Percentiles rank a stretch among this genome's conserved stretches.
phyloP scores from a whole-genome alignment of 2,888 invertebrate species.

The Drosophila mettleri region DNA sequence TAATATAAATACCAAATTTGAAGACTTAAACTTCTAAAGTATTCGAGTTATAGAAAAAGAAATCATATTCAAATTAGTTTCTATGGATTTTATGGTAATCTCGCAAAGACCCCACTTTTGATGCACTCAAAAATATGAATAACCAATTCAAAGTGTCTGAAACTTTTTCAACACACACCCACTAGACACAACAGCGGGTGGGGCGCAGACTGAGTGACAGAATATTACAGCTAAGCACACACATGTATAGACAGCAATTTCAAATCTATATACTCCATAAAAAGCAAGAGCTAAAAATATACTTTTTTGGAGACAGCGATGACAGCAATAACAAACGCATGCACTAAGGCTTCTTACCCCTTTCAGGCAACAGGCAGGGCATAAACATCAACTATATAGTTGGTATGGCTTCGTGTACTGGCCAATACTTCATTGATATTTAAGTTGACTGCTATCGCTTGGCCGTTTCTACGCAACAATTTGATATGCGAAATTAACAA shows the following conservation, averaged over 20 bases:
- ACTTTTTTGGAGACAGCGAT: background rate
- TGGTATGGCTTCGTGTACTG: constrained; percentile 14
- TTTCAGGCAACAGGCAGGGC: background rate
- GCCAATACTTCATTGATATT: constrained; percentile 64
- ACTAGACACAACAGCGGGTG: background rate
- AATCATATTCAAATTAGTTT: background rate
- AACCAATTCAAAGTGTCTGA: background rate
- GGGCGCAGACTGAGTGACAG: background rate
- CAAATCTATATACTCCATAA: background rate
- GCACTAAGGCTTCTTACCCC: background rate
- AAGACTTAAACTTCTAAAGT: background rate
- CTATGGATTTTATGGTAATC: background rate
- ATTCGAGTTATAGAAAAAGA: background rate
- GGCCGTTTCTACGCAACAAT: constrained; percentile 76
- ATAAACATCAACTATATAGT: background rate
- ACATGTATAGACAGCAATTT: background rate
- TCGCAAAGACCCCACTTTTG: background rate
- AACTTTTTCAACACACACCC: too few species aligned
- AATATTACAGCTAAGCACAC: background rate
- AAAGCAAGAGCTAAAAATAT: background rate
- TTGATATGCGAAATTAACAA: constrained; percentile 48
- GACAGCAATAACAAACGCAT: background rate
- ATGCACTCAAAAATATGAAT: background rate
- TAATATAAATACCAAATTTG: background rate
- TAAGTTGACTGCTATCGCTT: constrained; percentile 52